Conservation (phyloP, 2,888 invertebrate species). For the Agrochola lota region DNA sequence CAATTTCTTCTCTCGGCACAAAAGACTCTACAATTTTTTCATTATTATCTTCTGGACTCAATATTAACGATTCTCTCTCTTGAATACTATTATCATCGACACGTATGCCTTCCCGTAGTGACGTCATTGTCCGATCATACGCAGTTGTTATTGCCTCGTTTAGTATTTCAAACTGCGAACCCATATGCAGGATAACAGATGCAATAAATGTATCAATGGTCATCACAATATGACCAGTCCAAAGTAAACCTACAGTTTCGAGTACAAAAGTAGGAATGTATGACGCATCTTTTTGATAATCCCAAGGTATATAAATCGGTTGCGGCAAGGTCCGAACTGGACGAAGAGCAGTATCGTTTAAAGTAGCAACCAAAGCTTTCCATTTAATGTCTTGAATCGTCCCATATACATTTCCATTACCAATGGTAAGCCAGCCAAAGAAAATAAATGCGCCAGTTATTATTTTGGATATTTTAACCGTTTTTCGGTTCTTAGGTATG, state of each 20-base stretch:
- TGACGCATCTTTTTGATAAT: slow-evolving; percentile 79
- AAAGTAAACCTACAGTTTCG: slow-evolving; percentile 84
- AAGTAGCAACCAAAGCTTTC: slow-evolving; percentile 76
- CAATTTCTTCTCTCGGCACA: slow-evolving; percentile 77
- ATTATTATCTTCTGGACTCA: slow-evolving; percentile 66
- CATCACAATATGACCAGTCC: slow-evolving; percentile 89
- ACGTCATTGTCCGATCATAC: slow-evolving; percentile 80
- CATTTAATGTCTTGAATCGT: slow-evolving; percentile 83
- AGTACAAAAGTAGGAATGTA: slow-evolving; percentile 83
- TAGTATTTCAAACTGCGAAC: slow-evolving; percentile 82
- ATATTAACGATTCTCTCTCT: slow-evolving; percentile 39
- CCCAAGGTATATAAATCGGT: slow-evolving; percentile 88
- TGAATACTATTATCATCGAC: slow-evolving; percentile 57
- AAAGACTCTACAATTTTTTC: slow-evolving; percentile 75
- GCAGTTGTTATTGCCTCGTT: slow-evolving; percentile 83
- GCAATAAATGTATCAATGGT: slow-evolving; percentile 87
- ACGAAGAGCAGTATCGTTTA: slow-evolving; percentile 75
- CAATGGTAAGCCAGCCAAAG: slow-evolving; percentile 87
- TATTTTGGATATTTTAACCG: slow-evolving; percentile 79
- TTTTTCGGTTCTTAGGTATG: slow-evolving; percentile 74
- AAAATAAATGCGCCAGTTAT: slow-evolving; percentile 82
- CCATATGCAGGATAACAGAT: slow-evolving; percentile 86
- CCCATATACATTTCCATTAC: slow-evolving; percentile 83
- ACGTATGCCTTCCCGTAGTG: slow-evolving; percentile 69
- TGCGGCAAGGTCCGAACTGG: slow-evolving; percentile 84